phyloP scores from a whole-genome alignment of 1,140 invertebrate genomes.

The Drosophila rhopaloa region DNA sequence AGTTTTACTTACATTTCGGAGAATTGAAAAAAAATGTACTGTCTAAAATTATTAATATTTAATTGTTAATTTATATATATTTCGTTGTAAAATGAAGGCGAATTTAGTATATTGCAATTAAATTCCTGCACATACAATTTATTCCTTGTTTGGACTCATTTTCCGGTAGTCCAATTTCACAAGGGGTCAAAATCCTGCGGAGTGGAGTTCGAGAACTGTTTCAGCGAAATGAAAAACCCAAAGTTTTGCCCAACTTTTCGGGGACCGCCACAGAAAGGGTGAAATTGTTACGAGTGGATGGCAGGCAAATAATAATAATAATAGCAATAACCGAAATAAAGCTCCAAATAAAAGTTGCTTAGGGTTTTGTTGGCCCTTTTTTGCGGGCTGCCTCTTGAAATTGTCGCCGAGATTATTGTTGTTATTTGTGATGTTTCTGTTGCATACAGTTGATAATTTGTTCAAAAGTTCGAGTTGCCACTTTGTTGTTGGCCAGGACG shows the following conservation, averaged over 20 bases:
- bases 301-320: slow-evolving; percentile 77
- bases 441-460: slow-evolving; percentile 73
- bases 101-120: too few relatives aligned
- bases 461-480: slow-evolving; percentile 59
- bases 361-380: slow-evolving; percentile 49
- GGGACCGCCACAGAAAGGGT: slow-evolving; percentile 39
- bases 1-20: too few relatives aligned
- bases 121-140: too few relatives aligned
- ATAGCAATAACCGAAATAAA: slow-evolving; percentile 67
- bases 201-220: slow-evolving; percentile 39
- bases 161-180: slow-evolving; percentile 6
- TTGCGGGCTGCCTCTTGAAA: slow-evolving; percentile 47
- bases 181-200: slow-evolving; percentile 27
- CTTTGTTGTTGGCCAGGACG: slow-evolving; percentile 40
- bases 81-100: too few relatives aligned
- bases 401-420: slow-evolving; percentile 73
- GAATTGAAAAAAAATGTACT: too few relatives aligned
- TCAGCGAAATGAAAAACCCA: slow-evolving; percentile 32
- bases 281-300: slow-evolving; percentile 62
- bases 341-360: slow-evolving; percentile 55
- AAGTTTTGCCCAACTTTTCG: slow-evolving; percentile 56
- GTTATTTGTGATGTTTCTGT: slow-evolving; percentile 64
- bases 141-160: neutral
- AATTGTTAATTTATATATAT: too few relatives aligned
- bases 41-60: too few relatives aligned